These are phyloP conservation scores for Heteractis magnifica DNA, from an alignment of 92 coral and sea anemone genomes.

Conservation along the genomic window DNA sequence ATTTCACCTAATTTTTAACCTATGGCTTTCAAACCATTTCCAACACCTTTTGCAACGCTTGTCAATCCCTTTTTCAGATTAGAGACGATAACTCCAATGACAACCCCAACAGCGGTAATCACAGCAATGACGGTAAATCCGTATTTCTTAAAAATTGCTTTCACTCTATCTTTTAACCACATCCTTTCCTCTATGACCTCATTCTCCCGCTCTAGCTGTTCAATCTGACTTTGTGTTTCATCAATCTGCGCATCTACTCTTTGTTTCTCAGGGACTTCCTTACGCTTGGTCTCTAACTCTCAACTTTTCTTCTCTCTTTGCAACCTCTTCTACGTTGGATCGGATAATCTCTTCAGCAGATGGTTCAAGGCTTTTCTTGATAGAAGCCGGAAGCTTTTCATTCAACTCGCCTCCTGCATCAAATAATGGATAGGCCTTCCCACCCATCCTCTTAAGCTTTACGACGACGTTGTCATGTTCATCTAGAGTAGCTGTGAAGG, in stretches of 20 bases:
- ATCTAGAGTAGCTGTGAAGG: slow-evolving; percentile 37
- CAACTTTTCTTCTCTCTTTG: slow-evolving; percentile 15
- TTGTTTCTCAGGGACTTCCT: slow-evolving; percentile 20
- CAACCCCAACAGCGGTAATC: slow-evolving; percentile 43
- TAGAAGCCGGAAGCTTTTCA: slow-evolving; percentile 24
- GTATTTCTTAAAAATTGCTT: slow-evolving; percentile 40
- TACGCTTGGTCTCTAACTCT: slow-evolving; percentile 15
- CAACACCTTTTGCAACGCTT: slow-evolving; percentile 44
- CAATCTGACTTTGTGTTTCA: slow-evolving; percentile 24
- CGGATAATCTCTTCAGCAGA: slow-evolving; percentile 32
- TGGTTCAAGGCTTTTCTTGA: slow-evolving; percentile 35
- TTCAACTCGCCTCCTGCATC: slow-evolving; percentile 24
- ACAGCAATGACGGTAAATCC: slow-evolving; percentile 44
- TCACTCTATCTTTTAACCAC: slow-evolving; percentile 31
- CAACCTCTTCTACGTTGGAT: slow-evolving; percentile 21
- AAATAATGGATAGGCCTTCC: slow-evolving; percentile 26
- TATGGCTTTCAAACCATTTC: slow-evolving; percentile 41
- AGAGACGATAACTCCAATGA: slow-evolving; percentile 43
- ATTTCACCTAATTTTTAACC: slow-evolving; percentile 43
- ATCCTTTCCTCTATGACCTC: slow-evolving; percentile 37
- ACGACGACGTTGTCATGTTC: slow-evolving; percentile 13
- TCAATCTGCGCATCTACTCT: slow-evolving; percentile 29
- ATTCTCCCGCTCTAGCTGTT: slow-evolving; percentile 28
- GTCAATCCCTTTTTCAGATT: slow-evolving; percentile 32
- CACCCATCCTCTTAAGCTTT: slow-evolving; percentile 23